These are phyloP conservation scores for Heliothis virescens DNA, from an alignment of 1,140 invertebrate species.

Conservation along the genomic window DNA sequence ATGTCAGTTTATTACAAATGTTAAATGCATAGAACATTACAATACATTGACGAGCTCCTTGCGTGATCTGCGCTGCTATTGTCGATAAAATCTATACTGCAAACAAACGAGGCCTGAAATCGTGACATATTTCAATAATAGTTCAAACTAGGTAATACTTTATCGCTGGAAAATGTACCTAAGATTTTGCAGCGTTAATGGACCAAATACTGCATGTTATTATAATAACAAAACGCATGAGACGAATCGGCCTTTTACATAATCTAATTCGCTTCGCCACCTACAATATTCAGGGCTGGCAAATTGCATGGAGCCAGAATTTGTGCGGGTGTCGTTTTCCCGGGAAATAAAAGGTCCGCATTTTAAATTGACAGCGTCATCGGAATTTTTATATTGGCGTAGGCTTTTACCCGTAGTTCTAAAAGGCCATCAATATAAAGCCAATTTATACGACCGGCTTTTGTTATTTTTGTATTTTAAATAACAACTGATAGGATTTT, in stretches of 20 bases:
- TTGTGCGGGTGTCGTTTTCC: background rate
- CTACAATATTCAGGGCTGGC: conserved; percentile 12
- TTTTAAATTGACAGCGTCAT: conserved; percentile 15
- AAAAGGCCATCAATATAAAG: too few relatives aligned
- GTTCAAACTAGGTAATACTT: background rate
- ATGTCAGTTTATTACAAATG: background rate
- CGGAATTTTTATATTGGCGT: background rate
- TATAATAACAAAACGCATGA: conserved; percentile 8
- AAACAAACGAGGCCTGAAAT: background rate
- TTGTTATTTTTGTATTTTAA: too few relatives aligned
- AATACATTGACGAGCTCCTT: conserved; percentile 8
- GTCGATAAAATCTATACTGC: conserved; percentile 8
- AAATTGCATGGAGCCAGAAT: background rate
- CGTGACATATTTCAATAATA: conserved; percentile 19
- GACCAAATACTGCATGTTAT: background rate
- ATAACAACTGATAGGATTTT: too few relatives aligned
- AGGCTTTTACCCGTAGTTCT: too few relatives aligned
- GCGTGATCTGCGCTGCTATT: conserved; percentile 12
- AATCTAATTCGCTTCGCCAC: conserved; percentile 7
- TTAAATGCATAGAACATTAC: conserved; percentile 21
- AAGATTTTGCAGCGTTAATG: background rate
- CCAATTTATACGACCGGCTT: too few relatives aligned
- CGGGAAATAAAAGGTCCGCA: conserved; percentile 13
- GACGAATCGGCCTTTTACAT: conserved; percentile 15
- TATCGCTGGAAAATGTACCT: background rate